phyloP scores from a whole-genome alignment of 2,888 invertebrate genomes.

The Crepidodera aurea region DNA sequence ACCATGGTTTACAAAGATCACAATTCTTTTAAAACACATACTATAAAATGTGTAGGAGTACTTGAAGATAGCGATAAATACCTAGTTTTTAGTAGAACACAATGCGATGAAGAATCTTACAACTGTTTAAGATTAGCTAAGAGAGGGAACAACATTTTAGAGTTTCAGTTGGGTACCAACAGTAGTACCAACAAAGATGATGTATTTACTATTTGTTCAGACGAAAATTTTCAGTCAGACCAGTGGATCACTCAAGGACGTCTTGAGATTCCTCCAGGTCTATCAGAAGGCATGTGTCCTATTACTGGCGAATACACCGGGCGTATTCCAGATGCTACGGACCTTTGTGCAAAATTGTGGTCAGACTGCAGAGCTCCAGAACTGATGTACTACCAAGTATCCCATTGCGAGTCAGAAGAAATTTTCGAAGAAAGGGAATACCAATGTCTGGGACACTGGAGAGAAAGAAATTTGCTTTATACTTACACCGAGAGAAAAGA shows the following conservation, averaged over 20 bases:
- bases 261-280: constrained; percentile 49
- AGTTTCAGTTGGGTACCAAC: constrained; percentile 65
- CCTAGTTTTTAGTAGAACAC: constrained; percentile 64
- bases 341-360: constrained; percentile 71
- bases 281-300: constrained; percentile 63
- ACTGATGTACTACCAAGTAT: constrained; percentile 73
- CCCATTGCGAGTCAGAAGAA: constrained; percentile 67
- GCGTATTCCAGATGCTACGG: constrained; percentile 67
- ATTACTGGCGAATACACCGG: constrained; percentile 73
- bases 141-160: constrained; percentile 68
- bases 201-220: constrained; percentile 53
- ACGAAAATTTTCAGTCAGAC: constrained; percentile 63
- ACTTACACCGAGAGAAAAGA: constrained; percentile 72
- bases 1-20: constrained; percentile 65
- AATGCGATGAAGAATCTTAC: constrained; percentile 68
- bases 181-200: constrained; percentile 53
- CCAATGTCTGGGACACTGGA: constrained; percentile 73
- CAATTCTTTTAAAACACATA: constrained; percentile 64
- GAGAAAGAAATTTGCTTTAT: constrained; percentile 68
- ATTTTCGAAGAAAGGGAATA: constrained; percentile 73
- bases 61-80: constrained; percentile 60
- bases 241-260: constrained; percentile 71
- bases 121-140: constrained; percentile 68
- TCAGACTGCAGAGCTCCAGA: constrained; percentile 72
- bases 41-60: constrained; percentile 61